A percentile compares a stretch with the other conserved stretches of the same genome.
These are phyloP conservation scores for Thalassophryne amazonica DNA, from an alignment of 2,797 vertebrate species.

Conservation along the genomic window DNA sequence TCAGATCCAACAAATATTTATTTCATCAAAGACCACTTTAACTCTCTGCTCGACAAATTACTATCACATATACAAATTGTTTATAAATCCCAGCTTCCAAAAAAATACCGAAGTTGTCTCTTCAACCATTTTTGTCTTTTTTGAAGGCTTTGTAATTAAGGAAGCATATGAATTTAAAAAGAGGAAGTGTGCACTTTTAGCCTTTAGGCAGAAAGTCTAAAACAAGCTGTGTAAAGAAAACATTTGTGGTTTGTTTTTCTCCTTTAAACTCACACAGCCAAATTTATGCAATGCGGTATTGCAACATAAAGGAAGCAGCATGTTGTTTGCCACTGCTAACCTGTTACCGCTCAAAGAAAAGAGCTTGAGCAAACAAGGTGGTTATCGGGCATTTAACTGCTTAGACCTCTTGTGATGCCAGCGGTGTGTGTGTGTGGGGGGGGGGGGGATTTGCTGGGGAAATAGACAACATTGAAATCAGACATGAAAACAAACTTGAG, in stretches of 20 bases:
- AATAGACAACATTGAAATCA: too few relatives aligned
- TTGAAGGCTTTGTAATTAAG: neutral
- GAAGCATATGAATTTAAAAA: neutral
- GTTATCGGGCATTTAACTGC: constrained; percentile 11
- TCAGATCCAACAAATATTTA: too few relatives aligned
- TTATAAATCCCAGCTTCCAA: too few relatives aligned
- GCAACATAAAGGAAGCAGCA: constrained; percentile 36
- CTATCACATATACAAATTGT: too few relatives aligned
- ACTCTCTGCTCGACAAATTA: too few relatives aligned
- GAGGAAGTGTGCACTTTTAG: neutral
- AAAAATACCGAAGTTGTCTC: too few relatives aligned
- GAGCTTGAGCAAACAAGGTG: constrained; percentile 7
- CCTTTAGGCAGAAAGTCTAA: neutral
- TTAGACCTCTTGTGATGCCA: constrained; percentile 2
- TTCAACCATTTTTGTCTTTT: too few relatives aligned
- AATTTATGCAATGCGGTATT: constrained; percentile 48
- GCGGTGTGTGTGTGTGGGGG: too few relatives aligned
- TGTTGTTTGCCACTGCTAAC: constrained; percentile 28
- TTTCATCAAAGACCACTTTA: too few relatives aligned
- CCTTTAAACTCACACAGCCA: constrained; percentile 10
- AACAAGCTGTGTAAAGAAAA: constrained; percentile 25
- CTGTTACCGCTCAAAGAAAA: constrained; percentile 24
- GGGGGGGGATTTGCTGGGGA: too few relatives aligned
- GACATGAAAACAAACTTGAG: neutral
- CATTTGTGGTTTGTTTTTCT: constrained; percentile 51